Evolutionary conservation across 2,113 vertebrate species (phyloP).

Genomic region (Accipiter virgatus): DNA sequence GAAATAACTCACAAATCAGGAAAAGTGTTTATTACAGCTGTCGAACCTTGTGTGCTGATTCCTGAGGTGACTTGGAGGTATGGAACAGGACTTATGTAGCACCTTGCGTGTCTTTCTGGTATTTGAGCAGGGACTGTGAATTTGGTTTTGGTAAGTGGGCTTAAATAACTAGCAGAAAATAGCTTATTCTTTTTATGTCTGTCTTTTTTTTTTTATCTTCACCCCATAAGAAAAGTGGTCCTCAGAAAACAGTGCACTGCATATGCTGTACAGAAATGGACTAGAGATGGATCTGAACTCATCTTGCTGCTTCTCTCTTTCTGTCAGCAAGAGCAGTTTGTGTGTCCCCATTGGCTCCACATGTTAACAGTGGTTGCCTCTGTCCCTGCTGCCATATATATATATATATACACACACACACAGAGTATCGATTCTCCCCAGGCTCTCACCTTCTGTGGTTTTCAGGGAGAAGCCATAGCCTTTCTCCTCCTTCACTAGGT

Average conservation of each 20-base stretch:
- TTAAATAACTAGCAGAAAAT: neutral
- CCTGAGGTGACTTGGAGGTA: neutral
- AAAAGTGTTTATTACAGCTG: neutral
- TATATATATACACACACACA: too few relatives aligned
- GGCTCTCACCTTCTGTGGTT: conserved; percentile 78
- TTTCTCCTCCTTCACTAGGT: conserved; percentile 78
- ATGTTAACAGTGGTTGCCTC: neutral
- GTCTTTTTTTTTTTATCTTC: neutral
- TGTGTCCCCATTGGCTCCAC: neutral
- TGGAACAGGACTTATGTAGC: neutral
- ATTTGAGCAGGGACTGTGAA: neutral
- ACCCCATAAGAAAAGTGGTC: neutral
- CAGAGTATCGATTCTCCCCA: neutral
- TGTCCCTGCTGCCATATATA: neutral
- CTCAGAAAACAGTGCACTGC: neutral
- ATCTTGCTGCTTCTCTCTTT: neutral
- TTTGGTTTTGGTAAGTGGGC: neutral
- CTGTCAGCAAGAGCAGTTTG: neutral
- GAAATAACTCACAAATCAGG: neutral
- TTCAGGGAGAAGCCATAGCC: conserved; percentile 88
- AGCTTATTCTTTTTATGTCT: neutral
- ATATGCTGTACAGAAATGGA: neutral
- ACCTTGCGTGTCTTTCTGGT: neutral
- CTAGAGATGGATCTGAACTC: neutral
- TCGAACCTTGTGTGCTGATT: neutral